phyloP scores from a whole-genome alignment of 2,113 vertebrate genomes.

The Sebastes schlegelii region DNA sequence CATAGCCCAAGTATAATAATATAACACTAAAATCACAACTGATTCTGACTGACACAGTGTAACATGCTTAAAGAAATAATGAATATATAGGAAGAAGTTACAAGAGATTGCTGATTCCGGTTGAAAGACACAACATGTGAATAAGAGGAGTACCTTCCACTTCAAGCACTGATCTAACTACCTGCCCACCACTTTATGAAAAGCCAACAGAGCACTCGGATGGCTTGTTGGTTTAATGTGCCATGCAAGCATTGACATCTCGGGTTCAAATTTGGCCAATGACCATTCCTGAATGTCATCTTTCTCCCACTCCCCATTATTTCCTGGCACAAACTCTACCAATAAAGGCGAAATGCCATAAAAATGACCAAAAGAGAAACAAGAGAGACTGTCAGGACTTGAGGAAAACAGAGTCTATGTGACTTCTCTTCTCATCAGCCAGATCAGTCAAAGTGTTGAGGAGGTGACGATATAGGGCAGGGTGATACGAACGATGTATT shows the following conservation, averaged over 20 bases:
- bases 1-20: too few species aligned
- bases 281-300: slow-evolving; percentile 1
- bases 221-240: background rate
- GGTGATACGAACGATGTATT: background rate
- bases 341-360: background rate
- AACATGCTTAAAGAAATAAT: too few species aligned
- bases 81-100: too few species aligned
- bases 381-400: background rate
- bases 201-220: slow-evolving; percentile 20
- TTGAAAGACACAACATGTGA: too few species aligned
- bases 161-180: background rate
- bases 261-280: background rate
- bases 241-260: background rate
- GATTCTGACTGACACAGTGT: too few species aligned
- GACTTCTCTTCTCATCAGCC: slow-evolving; percentile 19
- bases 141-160: too few species aligned
- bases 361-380: background rate
- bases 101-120: too few species aligned
- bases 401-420: slow-evolving; percentile 18
- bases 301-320: background rate
- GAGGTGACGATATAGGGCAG: slow-evolving; percentile 2
- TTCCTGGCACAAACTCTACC: background rate
- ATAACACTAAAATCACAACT: too few species aligned
- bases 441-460: slow-evolving; percentile 2
- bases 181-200: background rate